phyloP scores from a whole-genome alignment of 2,888 invertebrate species.

The Phytoseiulus persimilis region DNA sequence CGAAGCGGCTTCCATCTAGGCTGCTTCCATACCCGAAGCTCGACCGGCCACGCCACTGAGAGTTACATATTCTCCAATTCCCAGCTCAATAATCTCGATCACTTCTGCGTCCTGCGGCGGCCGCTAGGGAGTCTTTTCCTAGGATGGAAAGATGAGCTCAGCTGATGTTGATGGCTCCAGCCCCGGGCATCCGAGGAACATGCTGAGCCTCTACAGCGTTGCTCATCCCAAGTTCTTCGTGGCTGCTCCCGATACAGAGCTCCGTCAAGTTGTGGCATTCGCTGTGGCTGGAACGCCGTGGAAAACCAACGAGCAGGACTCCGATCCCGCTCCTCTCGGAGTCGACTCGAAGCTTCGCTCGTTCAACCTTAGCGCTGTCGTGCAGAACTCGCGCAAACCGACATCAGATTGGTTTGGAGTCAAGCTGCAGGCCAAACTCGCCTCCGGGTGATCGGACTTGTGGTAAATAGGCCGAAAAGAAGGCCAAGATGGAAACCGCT shows the following conservation, averaged over 20 bases:
- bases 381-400: neutral
- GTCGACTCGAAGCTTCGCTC: neutral
- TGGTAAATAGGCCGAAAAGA: neutral
- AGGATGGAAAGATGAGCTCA: neutral
- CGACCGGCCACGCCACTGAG: neutral
- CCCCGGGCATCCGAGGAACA: neutral
- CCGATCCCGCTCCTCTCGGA: neutral
- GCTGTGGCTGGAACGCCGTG: neutral
- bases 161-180: neutral
- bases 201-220: constrained; percentile 5
- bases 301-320: neutral
- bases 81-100: constrained; percentile 35
- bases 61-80: constrained; percentile 37
- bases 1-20: neutral
- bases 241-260: neutral
- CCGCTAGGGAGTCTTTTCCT: constrained; percentile 1
- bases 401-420: constrained; percentile 5
- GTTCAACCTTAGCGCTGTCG: neutral
- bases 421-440: neutral
- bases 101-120: constrained; percentile 11
- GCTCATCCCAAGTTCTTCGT: neutral
- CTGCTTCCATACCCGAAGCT: neutral
- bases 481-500: neutral
- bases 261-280: neutral
- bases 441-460: constrained; percentile 5